Evolutionary conservation across 2,888 invertebrate species (phyloP), one percentile per base, ranked within the genome.

Genomic region (Slavum lentiscoides): DNA sequence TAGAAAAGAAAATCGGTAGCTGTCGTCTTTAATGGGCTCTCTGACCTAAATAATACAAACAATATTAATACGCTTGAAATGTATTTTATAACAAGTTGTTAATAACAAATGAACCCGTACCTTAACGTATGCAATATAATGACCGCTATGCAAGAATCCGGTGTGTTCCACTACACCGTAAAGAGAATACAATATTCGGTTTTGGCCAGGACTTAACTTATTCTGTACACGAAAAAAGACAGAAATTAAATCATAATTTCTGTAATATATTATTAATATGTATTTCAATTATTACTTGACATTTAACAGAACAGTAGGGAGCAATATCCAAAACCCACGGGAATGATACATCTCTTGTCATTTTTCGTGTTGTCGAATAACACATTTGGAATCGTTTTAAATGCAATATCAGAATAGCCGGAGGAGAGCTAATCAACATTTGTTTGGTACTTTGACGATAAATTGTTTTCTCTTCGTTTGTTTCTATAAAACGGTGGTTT

Each of bases 151-250:
- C 86, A 98, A 91, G 6, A 93, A 92, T 0, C 98, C 98, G 76
- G 93, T 93, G 86, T 99, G 98, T 85, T 96, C 96, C 4, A 98
- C 97, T 0, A 99, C 92, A 0, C 97, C 98, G 85, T 97, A 99
- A 75, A 99, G 88, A 0, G 95, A 92, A 86, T 98, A 98, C 49
- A 94, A 87, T 61, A 96, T 87, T 85, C 90, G 89, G 84, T 88
- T 89, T 85, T 92, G 91, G 15, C 90, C 90, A n/a, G 89, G 88
- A 74, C 87, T 86, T 37, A 90, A 89, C 83, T 90, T 90, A 77
- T 82, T 82, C 83, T 82, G 58, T 58, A 86, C 85, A 82, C 15
- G 49, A 62, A 80, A 62, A 21, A 69, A n/a, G n/a, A 19, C 17
- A 49, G 61, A 49, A 23, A 49, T n/a, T n/a, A 11, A 43, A 43